Base-by-base conservation (phyloP, 2,888 invertebrate genomes). In the Caenorhabditis japonica region DNA sequence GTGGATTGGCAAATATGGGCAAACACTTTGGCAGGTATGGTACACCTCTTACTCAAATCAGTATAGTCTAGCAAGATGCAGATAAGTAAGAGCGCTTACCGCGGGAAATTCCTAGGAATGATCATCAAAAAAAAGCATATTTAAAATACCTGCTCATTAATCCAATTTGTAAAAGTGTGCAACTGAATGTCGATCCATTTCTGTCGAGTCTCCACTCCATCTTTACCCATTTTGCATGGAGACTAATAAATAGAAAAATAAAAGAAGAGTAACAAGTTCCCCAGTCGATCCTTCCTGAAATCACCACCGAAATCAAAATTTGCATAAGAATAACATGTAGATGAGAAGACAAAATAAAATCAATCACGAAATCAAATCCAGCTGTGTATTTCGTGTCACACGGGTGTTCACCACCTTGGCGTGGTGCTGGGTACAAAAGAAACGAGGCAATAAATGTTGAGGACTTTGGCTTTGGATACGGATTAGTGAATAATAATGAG, bases 121-220 rank as follows among this genome's bases (percentile, higher is more conserved):
- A n/a, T n/a, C n/a, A 66, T 66, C 56, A 56, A 47, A 21, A 44
- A 23, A 8, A 13, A 23, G 15, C 41, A 41, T 8, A 49, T 34
- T 39, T 10, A n/a, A 25, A 17, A 23, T n/a, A 83, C 80, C 80
- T 84, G 83, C 33, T 83, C 77, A 69, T 85, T 85, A 36, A 85
- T 73, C 83, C 84, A 85, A 53, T 85, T 85, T n/a, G 82, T 79
- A 46, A 85, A 85, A 1, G 85, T 85, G 51, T 78, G 75, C 62
- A 80, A 55, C 72, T 84, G 85, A 44, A 84, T 84, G 41, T 74
- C 68, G 36, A 83, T 74, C 83, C 83, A 84, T 73, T 78, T 71
- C 49, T 69, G 77, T 27, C 74, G 74, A 34, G 53, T 62, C 46
- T 79, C 79, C 27, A 68, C 75, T n/a, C 73, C 66, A 38, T 66